Evolutionary conservation across 2,888 invertebrate species (phyloP).

Genomic region (Drosophila birchii): DNA sequence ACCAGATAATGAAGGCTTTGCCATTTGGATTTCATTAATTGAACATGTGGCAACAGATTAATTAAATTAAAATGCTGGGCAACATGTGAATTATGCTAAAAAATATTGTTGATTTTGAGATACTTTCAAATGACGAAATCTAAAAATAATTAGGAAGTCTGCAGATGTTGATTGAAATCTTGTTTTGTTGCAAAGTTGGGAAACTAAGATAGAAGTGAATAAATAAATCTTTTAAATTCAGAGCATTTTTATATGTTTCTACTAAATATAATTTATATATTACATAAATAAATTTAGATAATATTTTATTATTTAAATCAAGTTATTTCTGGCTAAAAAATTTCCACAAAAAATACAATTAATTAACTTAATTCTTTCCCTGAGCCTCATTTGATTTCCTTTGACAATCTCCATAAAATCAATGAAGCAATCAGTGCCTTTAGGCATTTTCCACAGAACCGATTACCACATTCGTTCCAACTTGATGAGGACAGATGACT

Average conservation of each 20-base stretch:
- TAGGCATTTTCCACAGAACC: constrained; percentile 20
- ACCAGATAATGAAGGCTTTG: constrained; percentile 30
- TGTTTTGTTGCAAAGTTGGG: too few relatives aligned
- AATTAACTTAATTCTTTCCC: neutral
- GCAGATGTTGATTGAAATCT: neutral
- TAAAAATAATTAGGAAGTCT: neutral
- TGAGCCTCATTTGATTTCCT: too few relatives aligned
- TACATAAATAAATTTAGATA: too few relatives aligned
- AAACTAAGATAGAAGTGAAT: too few relatives aligned
- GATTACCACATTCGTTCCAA: constrained; percentile 82
- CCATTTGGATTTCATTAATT: constrained; percentile 29
- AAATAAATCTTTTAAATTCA: too few relatives aligned
- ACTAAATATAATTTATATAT: too few relatives aligned
- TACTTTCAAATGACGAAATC: neutral
- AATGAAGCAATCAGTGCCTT: constrained; percentile 23
- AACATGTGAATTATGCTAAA: constrained; percentile 10
- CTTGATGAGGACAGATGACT: constrained; percentile 89
- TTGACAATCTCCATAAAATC: neutral
- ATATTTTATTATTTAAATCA: too few relatives aligned
- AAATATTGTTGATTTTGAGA: neutral
- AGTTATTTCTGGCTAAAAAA: too few relatives aligned
- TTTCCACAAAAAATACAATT: neutral
- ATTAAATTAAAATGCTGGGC: constrained; percentile 4
- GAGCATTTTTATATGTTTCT: too few relatives aligned
- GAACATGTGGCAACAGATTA: constrained; percentile 32